Base-by-base conservation (phyloP, 2,113 vertebrate genomes). In the Harpagus bidentatus region DNA sequence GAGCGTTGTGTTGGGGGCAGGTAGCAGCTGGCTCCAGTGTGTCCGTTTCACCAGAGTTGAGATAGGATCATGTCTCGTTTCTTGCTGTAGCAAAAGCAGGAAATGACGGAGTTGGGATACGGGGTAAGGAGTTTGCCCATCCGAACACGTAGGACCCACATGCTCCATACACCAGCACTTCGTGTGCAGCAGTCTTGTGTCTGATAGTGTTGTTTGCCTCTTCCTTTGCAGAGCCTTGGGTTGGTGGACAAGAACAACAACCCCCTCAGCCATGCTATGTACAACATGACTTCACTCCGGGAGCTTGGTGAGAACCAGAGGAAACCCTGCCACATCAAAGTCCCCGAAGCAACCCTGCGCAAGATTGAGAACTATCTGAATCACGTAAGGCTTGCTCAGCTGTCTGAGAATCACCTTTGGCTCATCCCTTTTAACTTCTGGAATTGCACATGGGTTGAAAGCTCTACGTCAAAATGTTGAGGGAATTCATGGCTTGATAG, bases 241-340 rank as follows among this genome's bases (percentile, higher is more conserved):
- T 97, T 99, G 82, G 97, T 99, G 66, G 99, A 99, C 96, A 97
- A 98, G 85, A 97, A 99, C 96, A 99, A 99, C 83, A 98, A 99
- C 34, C 99, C 99, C 0, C 98, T 99, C 59, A 99, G 98, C 66
- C 99, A 99, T 0, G 99, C 99, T 34, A 99, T 98, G 98, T 99
- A 99, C 97, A 98, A 99, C 86, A 96, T 95, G 95, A 98, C 98
- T 7, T 96, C 98, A 5, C 97, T 99, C 47, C 98, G 96, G 58
- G 98, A 99, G 95, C 97, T 99, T 12, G 98, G 98, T 0, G 98
- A 99, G 96, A 98, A 98, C 85, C 98, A 99, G 83, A 98, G 98
- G 71, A 98, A 98, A 16, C 99, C 99, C 2, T 98, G 98, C 31
- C 97, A 97, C 42, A 96, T 99, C 86, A 98, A 99, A 67, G 97